These are phyloP conservation scores for Euphydryas editha DNA, from an alignment of 2,888 invertebrate species.

Conservation along the genomic window DNA sequence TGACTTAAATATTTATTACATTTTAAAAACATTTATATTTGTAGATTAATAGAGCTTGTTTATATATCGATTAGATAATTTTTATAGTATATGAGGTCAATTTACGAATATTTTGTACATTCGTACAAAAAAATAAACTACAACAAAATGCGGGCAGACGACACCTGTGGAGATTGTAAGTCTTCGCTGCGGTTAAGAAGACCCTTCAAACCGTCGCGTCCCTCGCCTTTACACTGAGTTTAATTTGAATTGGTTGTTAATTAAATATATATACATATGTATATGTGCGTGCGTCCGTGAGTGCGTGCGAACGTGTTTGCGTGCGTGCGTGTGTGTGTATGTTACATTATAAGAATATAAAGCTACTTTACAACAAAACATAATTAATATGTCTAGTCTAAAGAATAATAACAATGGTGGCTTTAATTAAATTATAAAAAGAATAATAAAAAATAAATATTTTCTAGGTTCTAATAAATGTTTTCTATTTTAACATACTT, in stretches of 20 bases:
- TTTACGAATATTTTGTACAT: conserved; percentile 27
- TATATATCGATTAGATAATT: neutral
- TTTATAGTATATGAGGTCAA: neutral
- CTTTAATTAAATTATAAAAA: too few relatives aligned
- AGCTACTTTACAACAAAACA: too few relatives aligned
- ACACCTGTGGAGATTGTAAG: conserved; percentile 77
- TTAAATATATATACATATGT: too few relatives aligned
- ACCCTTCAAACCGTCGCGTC: conserved; percentile 41
- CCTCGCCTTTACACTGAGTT: conserved; percentile 8
- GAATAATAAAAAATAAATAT: neutral
- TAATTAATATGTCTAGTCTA: too few relatives aligned
- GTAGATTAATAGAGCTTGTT: too few relatives aligned
- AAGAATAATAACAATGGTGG: too few relatives aligned
- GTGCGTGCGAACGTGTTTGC: too few relatives aligned
- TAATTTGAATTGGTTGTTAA: conserved; percentile 9
- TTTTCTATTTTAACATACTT: too few relatives aligned
- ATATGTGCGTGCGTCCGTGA: too few relatives aligned
- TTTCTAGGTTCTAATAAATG: too few relatives aligned
- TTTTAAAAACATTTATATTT: neutral
- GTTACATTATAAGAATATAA: too few relatives aligned
- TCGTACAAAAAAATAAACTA: conserved; percentile 58
- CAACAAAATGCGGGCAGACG: conserved; percentile 57
- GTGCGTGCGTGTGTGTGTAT: too few relatives aligned
- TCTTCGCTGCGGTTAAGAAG: conserved; percentile 72
- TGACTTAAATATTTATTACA: neutral